Base-by-base conservation (phyloP, 1,140 invertebrate genomes). In the Chymomyza costata region DNA sequence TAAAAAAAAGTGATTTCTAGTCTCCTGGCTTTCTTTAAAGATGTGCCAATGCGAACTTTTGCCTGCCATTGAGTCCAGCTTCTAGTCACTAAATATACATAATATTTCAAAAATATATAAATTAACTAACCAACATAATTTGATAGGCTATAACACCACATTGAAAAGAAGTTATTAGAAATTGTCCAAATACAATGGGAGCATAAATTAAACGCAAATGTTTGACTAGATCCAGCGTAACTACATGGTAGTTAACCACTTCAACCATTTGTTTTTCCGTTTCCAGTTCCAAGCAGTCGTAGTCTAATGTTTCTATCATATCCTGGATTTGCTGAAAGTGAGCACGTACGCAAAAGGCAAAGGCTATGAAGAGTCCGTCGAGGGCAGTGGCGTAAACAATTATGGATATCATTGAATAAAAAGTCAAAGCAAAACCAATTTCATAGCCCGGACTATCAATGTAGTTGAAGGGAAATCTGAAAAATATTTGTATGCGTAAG, bases 121-220 rank as follows among this genome's bases (percentile, higher is more conserved):
- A n/a, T n/a, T n/a, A n/a, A n/a, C n/a, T n/a, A n/a, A n/a, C n/a
- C n/a, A n/a, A n/a, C n/a, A n/a, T n/a, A n/a, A n/a, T n/a, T n/a
- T n/a, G n/a, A n/a, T n/a, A n/a, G n/a, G n/a, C n/a, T n/a, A n/a
- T n/a, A n/a, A n/a, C n/a, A n/a, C n/a, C n/a, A n/a, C n/a, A n/a
- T 56, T 80, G 68, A 47, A 84, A 31, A 13, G 82, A 84, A 5
- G 82, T 84, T 13, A 84, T 80, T 2, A 84, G 48, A 37, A 84
- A 84, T 46, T 84, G 82, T 2, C 65, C 76, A 31, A 84, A 68
- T 1, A 84, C 66, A 6, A 83, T 84, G n/a, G 82, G 71, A 14
- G 43, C 66, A 13, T 74, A 84, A 6, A 67, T 71, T 2, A 40
- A 8, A 1, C 73, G 64, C 11, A 84, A 21, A 7, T 54, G 37